Evolutionary conservation across 1,140 invertebrate species (phyloP).

Genomic region (Sitodiplosis mosellana): DNA sequence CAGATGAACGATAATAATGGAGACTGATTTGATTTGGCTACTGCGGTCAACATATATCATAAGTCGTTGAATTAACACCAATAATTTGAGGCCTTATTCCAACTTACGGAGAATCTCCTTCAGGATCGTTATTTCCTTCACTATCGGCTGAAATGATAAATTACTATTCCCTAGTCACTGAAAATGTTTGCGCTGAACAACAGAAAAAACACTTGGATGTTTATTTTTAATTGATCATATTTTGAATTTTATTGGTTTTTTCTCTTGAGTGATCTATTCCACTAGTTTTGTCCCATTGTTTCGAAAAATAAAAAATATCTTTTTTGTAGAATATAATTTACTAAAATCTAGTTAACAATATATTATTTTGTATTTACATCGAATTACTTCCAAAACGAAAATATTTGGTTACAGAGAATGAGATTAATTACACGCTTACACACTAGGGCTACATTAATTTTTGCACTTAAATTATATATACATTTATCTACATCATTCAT

Average conservation of each 20-base stretch:
- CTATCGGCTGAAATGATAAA: constrained; percentile 86
- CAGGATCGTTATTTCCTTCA: constrained; percentile 90
- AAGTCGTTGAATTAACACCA: constrained; percentile 93
- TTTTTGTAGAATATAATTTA: neutral
- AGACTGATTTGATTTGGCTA: constrained; percentile 86
- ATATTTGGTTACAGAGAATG: too few species aligned
- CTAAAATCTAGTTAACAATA: neutral
- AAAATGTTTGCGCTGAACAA: too few species aligned
- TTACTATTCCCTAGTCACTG: too few species aligned
- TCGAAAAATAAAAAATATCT: neutral
- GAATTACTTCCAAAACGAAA: too few species aligned
- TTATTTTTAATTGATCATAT: neutral
- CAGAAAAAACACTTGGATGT: too few species aligned
- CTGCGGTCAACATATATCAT: constrained; percentile 86
- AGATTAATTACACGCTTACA: too few species aligned
- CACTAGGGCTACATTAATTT: too few species aligned
- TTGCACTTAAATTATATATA: too few species aligned
- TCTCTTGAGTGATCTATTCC: neutral
- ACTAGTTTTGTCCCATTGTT: neutral
- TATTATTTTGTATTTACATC: too few species aligned
- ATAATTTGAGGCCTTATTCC: constrained; percentile 77
- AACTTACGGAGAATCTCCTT: too few species aligned
- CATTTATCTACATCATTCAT: too few species aligned
- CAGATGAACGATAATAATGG: constrained; percentile 61
- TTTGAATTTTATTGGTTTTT: neutral